Conservation (phyloP, 2,113 vertebrate genomes). For the Anhinga rufa region DNA sequence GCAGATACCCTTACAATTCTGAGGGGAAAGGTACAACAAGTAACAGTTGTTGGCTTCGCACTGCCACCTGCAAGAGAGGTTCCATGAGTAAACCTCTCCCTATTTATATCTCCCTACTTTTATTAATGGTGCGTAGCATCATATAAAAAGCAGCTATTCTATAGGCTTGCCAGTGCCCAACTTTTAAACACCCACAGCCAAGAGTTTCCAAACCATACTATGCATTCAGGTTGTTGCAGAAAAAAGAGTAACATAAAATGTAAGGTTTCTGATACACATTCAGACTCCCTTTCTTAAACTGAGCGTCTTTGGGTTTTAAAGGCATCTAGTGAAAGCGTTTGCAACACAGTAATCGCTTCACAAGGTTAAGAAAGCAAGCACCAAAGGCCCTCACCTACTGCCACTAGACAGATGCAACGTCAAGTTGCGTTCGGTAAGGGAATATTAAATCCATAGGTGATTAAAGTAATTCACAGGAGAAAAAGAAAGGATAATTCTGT, state of each 20-base stretch:
- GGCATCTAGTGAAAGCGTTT: neutral
- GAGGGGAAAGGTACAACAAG: neutral
- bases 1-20: neutral
- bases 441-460: neutral
- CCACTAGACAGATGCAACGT: neutral
- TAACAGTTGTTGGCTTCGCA: neutral
- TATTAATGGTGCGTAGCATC: neutral
- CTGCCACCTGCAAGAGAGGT: neutral
- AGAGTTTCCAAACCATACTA: neutral
- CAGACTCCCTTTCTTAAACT: neutral
- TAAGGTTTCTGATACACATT: neutral
- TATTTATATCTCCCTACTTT: neutral
- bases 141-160: neutral
- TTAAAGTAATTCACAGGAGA: neutral
- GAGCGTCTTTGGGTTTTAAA: neutral
- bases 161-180: neutral
- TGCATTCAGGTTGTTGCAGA: neutral
- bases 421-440: neutral
- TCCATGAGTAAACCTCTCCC: neutral
- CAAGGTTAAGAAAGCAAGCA: neutral
- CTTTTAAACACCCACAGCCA: neutral
- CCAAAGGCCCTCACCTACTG: neutral
- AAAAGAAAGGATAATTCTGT: neutral
- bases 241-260: neutral
- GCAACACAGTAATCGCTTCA: neutral